phyloP scores from a whole-genome alignment of 1,140 invertebrate species.

The Myzus persicae region DNA sequence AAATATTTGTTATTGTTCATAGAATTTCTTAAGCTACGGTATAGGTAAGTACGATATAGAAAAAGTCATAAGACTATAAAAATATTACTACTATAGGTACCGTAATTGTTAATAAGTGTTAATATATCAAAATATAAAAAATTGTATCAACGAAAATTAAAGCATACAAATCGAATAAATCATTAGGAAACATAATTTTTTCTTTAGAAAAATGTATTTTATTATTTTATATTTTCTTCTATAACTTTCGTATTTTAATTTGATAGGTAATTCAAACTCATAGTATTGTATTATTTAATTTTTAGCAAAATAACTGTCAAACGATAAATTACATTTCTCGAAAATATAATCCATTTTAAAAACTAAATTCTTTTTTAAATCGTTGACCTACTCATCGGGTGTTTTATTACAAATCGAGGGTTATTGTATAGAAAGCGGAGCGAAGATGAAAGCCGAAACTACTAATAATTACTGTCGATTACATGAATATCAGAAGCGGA shows the following conservation, averaged over 20 bases:
- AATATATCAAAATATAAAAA: background rate
- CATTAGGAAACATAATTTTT: background rate
- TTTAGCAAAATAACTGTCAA: background rate
- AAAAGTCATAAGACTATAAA: background rate
- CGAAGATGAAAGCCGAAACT: constrained; percentile 58
- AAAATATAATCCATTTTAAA: background rate
- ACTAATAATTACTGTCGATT: constrained; percentile 58
- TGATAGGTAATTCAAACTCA: background rate
- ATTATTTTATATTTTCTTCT: background rate
- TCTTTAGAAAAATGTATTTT: background rate
- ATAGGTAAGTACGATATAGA: too few species aligned
- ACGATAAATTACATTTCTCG: background rate
- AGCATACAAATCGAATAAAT: background rate
- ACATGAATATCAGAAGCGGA: constrained; percentile 54
- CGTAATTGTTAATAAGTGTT: background rate
- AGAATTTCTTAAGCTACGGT: background rate
- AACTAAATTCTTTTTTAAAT: background rate
- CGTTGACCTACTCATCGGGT: constrained; percentile 43
- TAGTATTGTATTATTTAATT: background rate
- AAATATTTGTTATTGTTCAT: background rate
- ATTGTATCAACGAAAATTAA: background rate
- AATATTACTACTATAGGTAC: background rate
- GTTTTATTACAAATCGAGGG: constrained; percentile 30
- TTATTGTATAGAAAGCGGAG: constrained; percentile 57
- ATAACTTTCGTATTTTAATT: background rate